Base-by-base conservation (phyloP, 2,888 invertebrate species). In the Lithophane ornitopus region DNA sequence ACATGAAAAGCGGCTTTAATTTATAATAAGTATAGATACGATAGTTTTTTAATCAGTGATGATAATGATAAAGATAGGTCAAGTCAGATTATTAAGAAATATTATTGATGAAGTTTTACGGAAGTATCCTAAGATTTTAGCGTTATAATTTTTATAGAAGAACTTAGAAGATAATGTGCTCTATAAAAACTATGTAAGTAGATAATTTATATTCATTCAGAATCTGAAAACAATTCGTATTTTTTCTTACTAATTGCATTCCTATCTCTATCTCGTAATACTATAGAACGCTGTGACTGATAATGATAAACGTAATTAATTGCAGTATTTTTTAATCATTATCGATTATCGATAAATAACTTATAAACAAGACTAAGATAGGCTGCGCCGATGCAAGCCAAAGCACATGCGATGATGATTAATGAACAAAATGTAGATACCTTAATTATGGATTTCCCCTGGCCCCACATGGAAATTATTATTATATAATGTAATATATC, bases 271-370 rank as follows among this genome's bases (percentile, higher is more conserved):
- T 80, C 63, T 68, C 39, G 75, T 67, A 62, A 80, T 68, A 74
- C 63, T 46, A n/a, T 41, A 58, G 34, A 72, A 66, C 22, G n/a
- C 73, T 49, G 61, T 67, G 61, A 22, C 41, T 14, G 80, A 80
- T 74, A 67, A 80, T 14, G 80, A 80, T 80, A 74, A 80, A 19
- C 49, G 8, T 74, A 61, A 66, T 80, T 66, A 80, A 73, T 80
- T 74, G 54, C 59, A 52, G 3, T 62, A 56, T 11, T 70, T 65
- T 41, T 58, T 39, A 49, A 61, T 67, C 3, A 41, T 62, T 61
- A 67, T 62, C 46, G 54, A 61, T 67, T 73, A 59, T 49, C 22
- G 22, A 28, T 39, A 22, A 61, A 46, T 49, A 41, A 65, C 41
- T 52, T 44, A 70, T 52, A 70, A 72, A 80, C 63, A 71, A 70